Base-by-base conservation (phyloP, 1,140 invertebrate species). In the Aphaenogaster rudis region DNA sequence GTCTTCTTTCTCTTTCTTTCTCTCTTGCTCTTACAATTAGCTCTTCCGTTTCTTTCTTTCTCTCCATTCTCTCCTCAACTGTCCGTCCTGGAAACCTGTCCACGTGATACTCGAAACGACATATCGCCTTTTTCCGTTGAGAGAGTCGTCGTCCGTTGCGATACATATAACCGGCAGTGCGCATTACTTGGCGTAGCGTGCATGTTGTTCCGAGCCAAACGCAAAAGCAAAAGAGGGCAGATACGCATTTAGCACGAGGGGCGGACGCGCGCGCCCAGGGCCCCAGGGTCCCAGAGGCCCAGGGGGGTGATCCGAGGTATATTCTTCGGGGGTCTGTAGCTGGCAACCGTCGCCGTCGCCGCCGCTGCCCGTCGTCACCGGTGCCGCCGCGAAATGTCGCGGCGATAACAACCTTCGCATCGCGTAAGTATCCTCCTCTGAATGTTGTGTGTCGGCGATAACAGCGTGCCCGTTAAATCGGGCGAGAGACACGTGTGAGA, bases 401-500 rank as follows among this genome's bases (percentile, higher is more conserved):
- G 33, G 64, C 72, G 67, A 42, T 21, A 33, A 50, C 80, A 13
- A 15, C 42, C 69, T 74, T 6, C 63, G 61, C 71, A 89, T 90
- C 78, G 89, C 86, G 89, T 90, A 90, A 90, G 89, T 90, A 90
- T 90, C 52, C 85, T 90, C 74, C 59, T 74, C 72, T 87, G 59
- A 87, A 74, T 90, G 89, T 90, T 90, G 59, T 74, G 42, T 74
- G 17, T 61, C 54, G 39, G 52, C 54, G 67, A 36, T 48, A 21
- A 48, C 7, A 36, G 36, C 17, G 45, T n/a, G 42, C 69, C 66
- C 67, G 78, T 90, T 79, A 42, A 21, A 21, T 52, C 52, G 80
- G 67, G 28, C 67, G 28, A 39, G 52, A 45, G 36, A 64, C 52
- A 21, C 17, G 39, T 9, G 9, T 6, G 42, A 9, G 11, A 6